These are phyloP conservation scores for Xanthia icteritia DNA, from an alignment of 2,888 invertebrate genomes.

Conservation along the genomic window DNA sequence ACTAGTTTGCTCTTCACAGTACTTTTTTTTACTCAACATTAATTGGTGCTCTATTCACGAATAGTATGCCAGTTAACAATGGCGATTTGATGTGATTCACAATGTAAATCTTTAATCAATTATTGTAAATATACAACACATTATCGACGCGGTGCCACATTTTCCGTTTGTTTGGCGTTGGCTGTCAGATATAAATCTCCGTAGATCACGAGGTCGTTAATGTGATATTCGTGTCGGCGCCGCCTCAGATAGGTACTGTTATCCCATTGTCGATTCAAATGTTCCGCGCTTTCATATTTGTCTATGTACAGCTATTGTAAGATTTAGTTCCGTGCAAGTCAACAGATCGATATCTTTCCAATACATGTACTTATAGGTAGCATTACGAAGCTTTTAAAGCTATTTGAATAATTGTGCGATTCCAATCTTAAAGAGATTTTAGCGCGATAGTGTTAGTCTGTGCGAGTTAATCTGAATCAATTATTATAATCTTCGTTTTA, in stretches of 20 bases:
- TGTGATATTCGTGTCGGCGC: constrained; percentile 89
- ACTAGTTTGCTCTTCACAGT: constrained; percentile 40
- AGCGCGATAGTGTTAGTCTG: constrained; percentile 40
- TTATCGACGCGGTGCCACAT: constrained; percentile 50
- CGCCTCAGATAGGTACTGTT: constrained; percentile 85
- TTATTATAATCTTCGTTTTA: constrained; percentile 37
- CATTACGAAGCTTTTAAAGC: constrained; percentile 56
- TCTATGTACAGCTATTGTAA: constrained; percentile 80
- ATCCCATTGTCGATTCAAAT: constrained; percentile 88
- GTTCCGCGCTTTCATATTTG: constrained; percentile 86
- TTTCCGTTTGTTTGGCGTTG: constrained; percentile 72
- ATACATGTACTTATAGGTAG: constrained; percentile 57
- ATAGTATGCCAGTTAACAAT: constrained; percentile 12
- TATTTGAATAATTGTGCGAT: constrained; percentile 50
- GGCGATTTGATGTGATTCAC: constrained; percentile 10
- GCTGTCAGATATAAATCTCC: constrained; percentile 88
- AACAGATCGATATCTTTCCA: constrained; percentile 71
- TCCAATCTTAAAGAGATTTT: constrained; percentile 43
- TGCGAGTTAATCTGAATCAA: constrained; percentile 42
- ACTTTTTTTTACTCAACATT: constrained; percentile 14
- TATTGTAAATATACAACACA: constrained; percentile 58
- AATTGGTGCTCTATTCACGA: constrained; percentile 25
- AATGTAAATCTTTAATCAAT: constrained; percentile 44
- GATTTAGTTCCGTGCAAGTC: constrained; percentile 75
- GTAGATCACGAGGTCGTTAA: constrained; percentile 89